Evolutionary conservation across 2,797 vertebrate genomes (phyloP), one percentile per base, ranked within the genome.

Genomic region (Sphenopsis melanotis): DNA sequence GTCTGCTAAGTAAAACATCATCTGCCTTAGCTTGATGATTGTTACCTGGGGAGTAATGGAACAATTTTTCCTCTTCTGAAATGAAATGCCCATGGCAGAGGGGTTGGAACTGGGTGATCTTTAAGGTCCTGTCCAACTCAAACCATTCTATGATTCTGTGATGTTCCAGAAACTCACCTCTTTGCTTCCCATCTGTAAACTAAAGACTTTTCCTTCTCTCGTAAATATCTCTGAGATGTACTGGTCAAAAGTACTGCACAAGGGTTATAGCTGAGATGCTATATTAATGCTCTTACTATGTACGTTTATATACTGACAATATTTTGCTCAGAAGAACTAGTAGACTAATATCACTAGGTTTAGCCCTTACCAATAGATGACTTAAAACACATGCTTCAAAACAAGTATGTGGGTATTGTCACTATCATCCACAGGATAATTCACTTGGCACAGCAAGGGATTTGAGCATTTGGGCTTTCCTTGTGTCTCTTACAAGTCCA

Each of bases 401-500:
- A 37, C 19, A 81, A 37, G 4, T 49, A 4, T 8, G 4, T 63
- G 36, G 11, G 15, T 84, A 36, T 56, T 84, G 37, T 78, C 23
- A 26, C 34, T 57, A 5, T 65, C 46, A 41, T 53, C 39, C 10
- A 4, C 72, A 29, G 36, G 30, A 79, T 32, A 65, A 49, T 37
- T 53, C 1, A 0, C 10, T 29, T 60, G 23, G 5, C 39, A 42
- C 30, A 27, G 23, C 3, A 3, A 70, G 7, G 10, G 15, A 61
- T 70, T 34, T 61, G 39, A 27, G 53, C 17, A 74, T 21, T 30
- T 83, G 18, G 18, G 12, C 19, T 76, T 64, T 74, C 23, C 39
- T 39, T 60, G 47, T 71, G n/a, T 15, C 36, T 86, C 21, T 79
- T 81, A 20, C 7, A 68, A 56, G 46, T 63, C 23, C 11, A 63